Percentiles rank a stretch among this genome's conserved stretches.
Evolutionary conservation across 2,113 vertebrate genomes (phyloP).

Genomic region (Macrotus californicus): DNA sequence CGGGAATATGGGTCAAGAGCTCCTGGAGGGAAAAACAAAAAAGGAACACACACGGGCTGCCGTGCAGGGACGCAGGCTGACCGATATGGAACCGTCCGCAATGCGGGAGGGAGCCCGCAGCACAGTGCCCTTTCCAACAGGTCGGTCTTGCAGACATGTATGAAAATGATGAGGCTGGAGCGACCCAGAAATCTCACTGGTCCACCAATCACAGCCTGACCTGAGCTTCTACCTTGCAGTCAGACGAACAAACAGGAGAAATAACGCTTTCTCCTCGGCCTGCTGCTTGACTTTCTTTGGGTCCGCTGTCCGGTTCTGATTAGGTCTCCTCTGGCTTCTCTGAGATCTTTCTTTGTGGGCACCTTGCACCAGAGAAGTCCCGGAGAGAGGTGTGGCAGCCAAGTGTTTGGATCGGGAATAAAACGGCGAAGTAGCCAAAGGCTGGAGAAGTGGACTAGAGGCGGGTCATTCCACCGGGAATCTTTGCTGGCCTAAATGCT

Average conservation of each 20-base stretch:
- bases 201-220: not conserved
- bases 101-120: not conserved
- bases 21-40: not conserved
- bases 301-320: not conserved
- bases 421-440: not conserved
- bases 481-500: not conserved
- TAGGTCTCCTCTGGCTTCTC: not conserved
- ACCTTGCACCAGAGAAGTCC: not conserved
- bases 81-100: not conserved
- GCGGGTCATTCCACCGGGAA: not conserved
- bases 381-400: not conserved
- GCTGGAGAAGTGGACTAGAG: not conserved
- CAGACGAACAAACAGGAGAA: not conserved
- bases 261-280: not conserved
- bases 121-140: not conserved
- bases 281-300: not conserved
- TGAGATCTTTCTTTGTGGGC: not conserved
- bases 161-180: not conserved
- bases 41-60: not conserved
- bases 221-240: not conserved
- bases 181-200: not conserved
- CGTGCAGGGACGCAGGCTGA: not conserved
- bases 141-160: not conserved
- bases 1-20: not conserved
- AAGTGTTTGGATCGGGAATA: not conserved